Evolutionary conservation across 2,797 vertebrate genomes (phyloP).

Genomic region (Gorsachius magnificus): DNA sequence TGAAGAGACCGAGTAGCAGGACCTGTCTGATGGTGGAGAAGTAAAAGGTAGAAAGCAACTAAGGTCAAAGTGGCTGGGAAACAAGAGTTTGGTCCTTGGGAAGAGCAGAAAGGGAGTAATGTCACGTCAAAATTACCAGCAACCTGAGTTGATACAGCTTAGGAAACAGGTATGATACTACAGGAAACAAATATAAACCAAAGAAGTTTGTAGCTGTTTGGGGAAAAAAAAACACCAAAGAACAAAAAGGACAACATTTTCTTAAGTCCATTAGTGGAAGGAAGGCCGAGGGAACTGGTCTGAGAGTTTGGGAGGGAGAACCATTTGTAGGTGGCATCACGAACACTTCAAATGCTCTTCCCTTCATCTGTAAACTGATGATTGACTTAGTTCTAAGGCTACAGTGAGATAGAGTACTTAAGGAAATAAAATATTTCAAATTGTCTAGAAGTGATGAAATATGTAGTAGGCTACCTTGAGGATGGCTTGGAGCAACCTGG

Average conservation of each 20-base stretch:
- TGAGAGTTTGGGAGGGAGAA: background rate
- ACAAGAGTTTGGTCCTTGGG: background rate
- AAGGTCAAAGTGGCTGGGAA: background rate
- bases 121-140: background rate
- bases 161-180: background rate
- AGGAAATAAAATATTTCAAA: background rate
- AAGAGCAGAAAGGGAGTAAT: background rate
- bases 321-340: background rate
- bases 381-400: background rate
- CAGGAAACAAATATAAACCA: background rate
- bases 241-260: background rate
- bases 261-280: background rate
- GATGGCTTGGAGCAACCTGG: background rate
- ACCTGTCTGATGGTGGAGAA: background rate
- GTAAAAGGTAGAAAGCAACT: background rate
- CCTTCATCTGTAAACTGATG: background rate
- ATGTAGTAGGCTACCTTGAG: background rate
- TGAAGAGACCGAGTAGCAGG: background rate
- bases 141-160: background rate
- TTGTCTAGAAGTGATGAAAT: background rate
- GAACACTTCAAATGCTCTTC: background rate
- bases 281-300: background rate
- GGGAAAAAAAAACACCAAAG: rapidly evolving
- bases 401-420: background rate
- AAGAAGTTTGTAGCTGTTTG: background rate